phyloP scores from a whole-genome alignment of 2,113 vertebrate genomes.

The Grammomys surdaster region DNA sequence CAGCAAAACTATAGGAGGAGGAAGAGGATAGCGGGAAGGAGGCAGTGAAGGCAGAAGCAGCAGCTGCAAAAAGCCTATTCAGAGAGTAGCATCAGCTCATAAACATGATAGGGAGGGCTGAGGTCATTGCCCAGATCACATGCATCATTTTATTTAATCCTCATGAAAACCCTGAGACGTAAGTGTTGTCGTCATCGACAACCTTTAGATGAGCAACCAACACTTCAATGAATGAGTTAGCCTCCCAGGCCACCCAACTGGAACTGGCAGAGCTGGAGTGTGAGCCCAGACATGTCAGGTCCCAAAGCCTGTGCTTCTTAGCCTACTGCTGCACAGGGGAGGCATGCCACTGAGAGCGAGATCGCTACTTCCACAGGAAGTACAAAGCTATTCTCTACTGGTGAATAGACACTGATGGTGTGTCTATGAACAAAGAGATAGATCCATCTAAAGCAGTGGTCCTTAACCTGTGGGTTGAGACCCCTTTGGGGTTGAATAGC shows the following conservation, averaged over 20 bases:
- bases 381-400: background rate
- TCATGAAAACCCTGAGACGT: background rate
- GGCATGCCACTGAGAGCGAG: background rate
- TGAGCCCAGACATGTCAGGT: background rate
- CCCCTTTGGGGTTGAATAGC: background rate
- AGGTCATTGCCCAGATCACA: background rate
- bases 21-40: too few relatives aligned
- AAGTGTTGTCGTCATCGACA: background rate
- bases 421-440: background rate
- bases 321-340: background rate
- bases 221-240: background rate
- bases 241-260: background rate
- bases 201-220: constrained; percentile 1
- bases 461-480: background rate
- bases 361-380: background rate
- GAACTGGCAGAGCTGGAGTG: background rate
- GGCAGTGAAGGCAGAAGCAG: background rate
- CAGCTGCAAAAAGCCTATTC: background rate
- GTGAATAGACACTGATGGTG: too few relatives aligned
- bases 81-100: constrained; percentile 2
- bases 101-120: background rate
- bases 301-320: background rate
- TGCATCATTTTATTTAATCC: background rate
- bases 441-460: background rate
- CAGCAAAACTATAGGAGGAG: background rate